A percentile compares a stretch with the other conserved stretches of the same genome.
These are phyloP conservation scores for Notospermus geniculatus DNA, from an alignment of 1,140 invertebrate genomes.

Conservation along the genomic window DNA sequence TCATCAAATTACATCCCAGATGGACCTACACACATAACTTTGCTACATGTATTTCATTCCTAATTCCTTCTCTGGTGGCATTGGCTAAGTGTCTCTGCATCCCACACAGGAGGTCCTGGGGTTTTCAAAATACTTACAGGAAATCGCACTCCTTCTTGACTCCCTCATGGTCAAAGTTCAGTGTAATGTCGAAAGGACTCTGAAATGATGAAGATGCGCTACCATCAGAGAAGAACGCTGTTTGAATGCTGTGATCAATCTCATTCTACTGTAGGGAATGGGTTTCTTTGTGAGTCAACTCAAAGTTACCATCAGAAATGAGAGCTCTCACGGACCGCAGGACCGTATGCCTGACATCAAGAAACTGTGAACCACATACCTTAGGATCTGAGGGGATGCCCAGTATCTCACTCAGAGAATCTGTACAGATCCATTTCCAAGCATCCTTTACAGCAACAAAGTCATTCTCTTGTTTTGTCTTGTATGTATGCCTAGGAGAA, in stretches of 20 bases:
- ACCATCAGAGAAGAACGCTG: no score
- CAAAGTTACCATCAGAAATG: no score
- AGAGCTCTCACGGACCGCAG: no score
- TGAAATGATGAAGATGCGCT: constrained; percentile 33
- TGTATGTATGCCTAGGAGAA: constrained; percentile 16
- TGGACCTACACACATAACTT: no score
- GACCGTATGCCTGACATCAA: no score
- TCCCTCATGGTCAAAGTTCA: constrained; percentile 57
- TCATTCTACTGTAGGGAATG: no score
- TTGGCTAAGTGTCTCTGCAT: neutral
- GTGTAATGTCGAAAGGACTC: constrained; percentile 61
- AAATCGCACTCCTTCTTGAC: constrained; percentile 61
- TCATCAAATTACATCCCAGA: no score
- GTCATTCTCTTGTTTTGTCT: constrained; percentile 31
- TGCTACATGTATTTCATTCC: no score
- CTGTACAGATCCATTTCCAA: constrained; percentile 64
- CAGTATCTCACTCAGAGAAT: constrained; percentile 54
- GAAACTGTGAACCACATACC: no score
- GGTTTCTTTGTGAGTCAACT: no score
- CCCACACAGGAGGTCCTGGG: neutral
- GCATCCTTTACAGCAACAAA: constrained; percentile 63
- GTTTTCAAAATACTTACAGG: constrained; percentile 56
- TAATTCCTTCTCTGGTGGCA: no score
- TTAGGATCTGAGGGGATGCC: constrained; percentile 55
- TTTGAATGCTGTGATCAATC: no score